Evolutionary conservation across 2,888 invertebrate species (phyloP), one percentile per base, ranked within the genome.

Genomic region (Chirona hameri): DNA sequence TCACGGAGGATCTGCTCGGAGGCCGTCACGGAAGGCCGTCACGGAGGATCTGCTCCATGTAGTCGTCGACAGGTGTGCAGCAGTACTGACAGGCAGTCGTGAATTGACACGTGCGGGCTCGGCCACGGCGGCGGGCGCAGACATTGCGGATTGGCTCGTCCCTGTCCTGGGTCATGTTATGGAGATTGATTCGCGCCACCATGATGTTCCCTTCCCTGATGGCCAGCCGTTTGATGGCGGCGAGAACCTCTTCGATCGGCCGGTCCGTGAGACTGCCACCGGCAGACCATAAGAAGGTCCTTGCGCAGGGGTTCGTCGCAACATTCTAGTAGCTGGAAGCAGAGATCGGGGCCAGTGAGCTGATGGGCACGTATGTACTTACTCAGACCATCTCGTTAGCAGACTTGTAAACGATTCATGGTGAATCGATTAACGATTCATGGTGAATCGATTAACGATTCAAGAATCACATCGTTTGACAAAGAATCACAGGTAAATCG

Each of bases 171-270:
- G 18, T 24, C 72, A 81, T 83, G 65, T 48, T 65, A 24, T 81
- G 81, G 18, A 83, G 46, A 14, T 24, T n/a, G 46, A 76, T n/a
- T 81, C 83, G 39, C 60, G 83, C 83, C 10, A 83, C 83, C 83
- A 60, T 81, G 5, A 48, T 27, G 48, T 83, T 83, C 48, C 81
- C 81, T 29, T 81, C 65, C 7, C 82, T 48, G 24, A 82, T 80
- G 29, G 82, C 82, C 24, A 82, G 82, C 27, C n/a, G 76, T 69
- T 82, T 82, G 55, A 82, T 83, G 46, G 39, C 76, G 15, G n/a
- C 21, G 15, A 82, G 24, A 10, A 82, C 29, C 7, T 46, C 46
- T 24, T 81, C 52, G 24, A 48, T 52, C 1, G 52, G 18, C 52
- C 29, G 52, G 14, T 18, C 18, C 12, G 48, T 10, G 9, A 81